Conservation (phyloP, 2,113 vertebrate genomes). For the Perca schrenkii region DNA sequence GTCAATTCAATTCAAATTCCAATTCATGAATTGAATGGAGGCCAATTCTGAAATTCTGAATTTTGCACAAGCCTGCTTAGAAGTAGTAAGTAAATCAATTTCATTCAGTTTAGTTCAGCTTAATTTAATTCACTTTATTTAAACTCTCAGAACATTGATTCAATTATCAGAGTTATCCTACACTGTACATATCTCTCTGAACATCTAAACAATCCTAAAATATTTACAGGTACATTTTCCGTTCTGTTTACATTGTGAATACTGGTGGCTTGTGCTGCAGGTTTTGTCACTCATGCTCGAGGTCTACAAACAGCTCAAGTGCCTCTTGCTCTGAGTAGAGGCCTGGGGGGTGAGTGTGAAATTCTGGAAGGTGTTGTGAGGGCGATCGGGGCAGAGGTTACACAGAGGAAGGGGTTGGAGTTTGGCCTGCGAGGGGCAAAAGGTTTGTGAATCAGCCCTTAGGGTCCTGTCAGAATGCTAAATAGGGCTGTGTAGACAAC, state of each 20-base stretch:
- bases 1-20: too few relatives aligned
- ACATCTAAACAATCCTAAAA: slow-evolving; percentile 2
- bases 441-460: slow-evolving; percentile 30
- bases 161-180: slow-evolving; percentile 26
- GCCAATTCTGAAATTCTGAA: too few relatives aligned
- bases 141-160: slow-evolving; percentile 23
- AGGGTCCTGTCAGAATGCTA: slow-evolving; percentile 44
- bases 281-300: slow-evolving; percentile 43
- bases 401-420: slow-evolving; percentile 46
- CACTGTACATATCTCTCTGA: slow-evolving; percentile 14
- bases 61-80: background rate
- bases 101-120: background rate
- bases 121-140: slow-evolving; percentile 19
- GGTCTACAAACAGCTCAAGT: slow-evolving; percentile 52
- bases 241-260: slow-evolving; percentile 41
- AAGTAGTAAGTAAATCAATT: background rate
- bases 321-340: slow-evolving; percentile 32
- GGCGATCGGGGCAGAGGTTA: slow-evolving; percentile 56
- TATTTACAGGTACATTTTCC: slow-evolving; percentile 39
- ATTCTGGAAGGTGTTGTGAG: slow-evolving; percentile 80
- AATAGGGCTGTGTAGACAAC: slow-evolving; percentile 31
- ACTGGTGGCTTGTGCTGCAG: slow-evolving; percentile 38
- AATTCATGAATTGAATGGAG: too few relatives aligned
- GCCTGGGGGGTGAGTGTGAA: slow-evolving; percentile 76
- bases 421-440: slow-evolving; percentile 19